Evolutionary conservation across 2,797 vertebrate species (phyloP).

Genomic region (Pangasius krempfi): DNA sequence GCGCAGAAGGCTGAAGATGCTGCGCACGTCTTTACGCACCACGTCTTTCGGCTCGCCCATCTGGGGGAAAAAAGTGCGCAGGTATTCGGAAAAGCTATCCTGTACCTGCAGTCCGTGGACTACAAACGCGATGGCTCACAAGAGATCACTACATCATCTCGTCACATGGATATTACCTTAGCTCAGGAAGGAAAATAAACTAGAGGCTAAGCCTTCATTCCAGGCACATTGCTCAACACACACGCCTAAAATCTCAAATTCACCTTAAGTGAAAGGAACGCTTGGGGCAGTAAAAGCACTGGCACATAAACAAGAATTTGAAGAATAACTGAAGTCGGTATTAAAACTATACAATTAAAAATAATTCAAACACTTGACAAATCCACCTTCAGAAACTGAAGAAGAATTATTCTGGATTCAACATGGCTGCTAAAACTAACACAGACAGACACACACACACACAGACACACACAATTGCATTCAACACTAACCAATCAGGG

Average conservation of each 20-base stretch:
- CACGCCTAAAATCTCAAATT: not conserved
- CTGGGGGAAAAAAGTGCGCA: slow-evolving; percentile 63
- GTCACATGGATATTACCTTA: not conserved
- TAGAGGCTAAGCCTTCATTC: not conserved
- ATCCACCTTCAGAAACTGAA: not conserved
- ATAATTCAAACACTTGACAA: not conserved
- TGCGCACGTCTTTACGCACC: slow-evolving; percentile 92
- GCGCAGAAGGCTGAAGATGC: slow-evolving; percentile 90
- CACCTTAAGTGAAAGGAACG: not conserved
- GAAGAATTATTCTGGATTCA: not conserved
- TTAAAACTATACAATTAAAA: not conserved
- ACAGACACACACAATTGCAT: too few relatives aligned
- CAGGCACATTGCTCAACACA: not conserved
- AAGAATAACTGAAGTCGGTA: not conserved
- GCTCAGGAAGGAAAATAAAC: not conserved
- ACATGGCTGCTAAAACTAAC: not conserved
- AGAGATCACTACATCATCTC: not conserved
- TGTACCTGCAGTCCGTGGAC: not conserved
- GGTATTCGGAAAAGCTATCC: not conserved
- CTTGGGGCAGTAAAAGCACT: too few relatives aligned
- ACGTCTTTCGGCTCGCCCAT: slow-evolving; percentile 96
- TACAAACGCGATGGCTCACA: not conserved
- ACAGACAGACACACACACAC: too few relatives aligned
- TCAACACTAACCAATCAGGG: not conserved
- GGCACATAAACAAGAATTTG: not conserved